Percentiles rank a stretch among this genome's conserved stretches.
Conservation (phyloP, 1,140 invertebrate species). For the Trichonephila clavipes region DNA sequence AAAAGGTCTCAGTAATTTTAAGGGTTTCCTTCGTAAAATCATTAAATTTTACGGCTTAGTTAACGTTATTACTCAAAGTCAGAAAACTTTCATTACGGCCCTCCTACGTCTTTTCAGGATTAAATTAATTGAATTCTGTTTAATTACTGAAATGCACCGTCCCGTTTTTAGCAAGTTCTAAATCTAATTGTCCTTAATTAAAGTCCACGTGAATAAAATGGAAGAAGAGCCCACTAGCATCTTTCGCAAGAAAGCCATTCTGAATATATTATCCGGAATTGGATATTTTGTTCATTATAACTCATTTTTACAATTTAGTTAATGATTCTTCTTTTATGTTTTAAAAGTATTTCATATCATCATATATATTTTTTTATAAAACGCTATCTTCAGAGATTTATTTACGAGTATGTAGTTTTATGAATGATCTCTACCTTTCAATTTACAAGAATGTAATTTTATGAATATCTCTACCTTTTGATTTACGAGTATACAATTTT, state of each 20-base stretch:
- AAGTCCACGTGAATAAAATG: background rate
- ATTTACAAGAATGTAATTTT: too few species aligned
- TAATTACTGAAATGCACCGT: background rate
- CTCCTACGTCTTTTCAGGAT: background rate
- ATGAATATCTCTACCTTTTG: too few species aligned
- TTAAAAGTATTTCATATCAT: too few species aligned
- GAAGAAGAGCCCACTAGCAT: background rate
- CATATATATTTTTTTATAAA: too few species aligned
- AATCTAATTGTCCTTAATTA: background rate
- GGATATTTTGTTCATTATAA: background rate
- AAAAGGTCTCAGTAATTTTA: too few species aligned
- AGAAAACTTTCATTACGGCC: background rate
- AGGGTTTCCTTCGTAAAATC: too few species aligned
- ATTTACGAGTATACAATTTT: too few species aligned
- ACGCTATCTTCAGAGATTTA: too few species aligned
- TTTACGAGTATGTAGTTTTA: too few species aligned
- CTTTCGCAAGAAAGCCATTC: background rate
- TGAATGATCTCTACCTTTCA: too few species aligned
- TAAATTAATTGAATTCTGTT: conserved; percentile 2
- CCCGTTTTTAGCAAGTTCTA: background rate
- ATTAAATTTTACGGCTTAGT: background rate
- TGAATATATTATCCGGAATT: background rate
- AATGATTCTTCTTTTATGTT: too few species aligned
- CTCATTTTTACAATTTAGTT: background rate
- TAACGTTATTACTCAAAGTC: background rate